phyloP scores from a whole-genome alignment of 1,140 invertebrate genomes.

The Diorhabda carinulata region DNA sequence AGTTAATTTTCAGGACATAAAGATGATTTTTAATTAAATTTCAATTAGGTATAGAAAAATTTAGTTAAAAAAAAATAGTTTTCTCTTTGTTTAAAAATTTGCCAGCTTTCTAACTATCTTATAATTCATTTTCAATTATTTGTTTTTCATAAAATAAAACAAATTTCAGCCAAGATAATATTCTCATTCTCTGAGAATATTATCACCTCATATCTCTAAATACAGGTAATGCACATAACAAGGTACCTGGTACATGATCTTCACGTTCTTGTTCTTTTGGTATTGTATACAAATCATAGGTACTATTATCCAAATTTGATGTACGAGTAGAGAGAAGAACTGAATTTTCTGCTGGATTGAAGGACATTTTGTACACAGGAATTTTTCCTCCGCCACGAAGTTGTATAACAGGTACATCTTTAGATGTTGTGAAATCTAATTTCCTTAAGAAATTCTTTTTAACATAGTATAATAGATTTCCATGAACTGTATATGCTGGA shows the following conservation, averaged over 20 bases:
- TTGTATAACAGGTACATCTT: slow-evolving; percentile 90
- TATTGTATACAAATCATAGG: slow-evolving; percentile 91
- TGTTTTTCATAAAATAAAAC: too few species aligned
- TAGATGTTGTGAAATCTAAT: slow-evolving; percentile 88
- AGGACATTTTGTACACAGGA: slow-evolving; percentile 83
- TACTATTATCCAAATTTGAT: slow-evolving; percentile 82
- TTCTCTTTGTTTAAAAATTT: too few species aligned
- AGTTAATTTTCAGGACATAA: too few species aligned
- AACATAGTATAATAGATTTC: slow-evolving; percentile 93
- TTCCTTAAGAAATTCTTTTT: slow-evolving; percentile 90
- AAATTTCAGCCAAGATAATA: too few species aligned
- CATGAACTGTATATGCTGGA: slow-evolving; percentile 91
- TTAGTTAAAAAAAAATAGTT: too few species aligned
- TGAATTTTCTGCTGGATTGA: slow-evolving; percentile 93
- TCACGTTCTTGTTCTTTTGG: slow-evolving; percentile 65
- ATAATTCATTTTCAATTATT: too few species aligned
- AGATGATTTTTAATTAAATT: too few species aligned
- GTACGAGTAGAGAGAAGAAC: slow-evolving; percentile 78
- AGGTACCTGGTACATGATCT: slow-evolving; percentile 43
- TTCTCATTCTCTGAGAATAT: too few species aligned
- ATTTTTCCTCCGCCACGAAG: slow-evolving; percentile 75
- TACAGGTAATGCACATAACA: not conserved
- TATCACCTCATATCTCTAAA: too few species aligned
- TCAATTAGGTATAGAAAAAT: too few species aligned
- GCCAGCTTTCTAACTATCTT: too few species aligned